Evolutionary conservation across 2,797 vertebrate species (phyloP).

Genomic region (Malurus leucopterus): DNA sequence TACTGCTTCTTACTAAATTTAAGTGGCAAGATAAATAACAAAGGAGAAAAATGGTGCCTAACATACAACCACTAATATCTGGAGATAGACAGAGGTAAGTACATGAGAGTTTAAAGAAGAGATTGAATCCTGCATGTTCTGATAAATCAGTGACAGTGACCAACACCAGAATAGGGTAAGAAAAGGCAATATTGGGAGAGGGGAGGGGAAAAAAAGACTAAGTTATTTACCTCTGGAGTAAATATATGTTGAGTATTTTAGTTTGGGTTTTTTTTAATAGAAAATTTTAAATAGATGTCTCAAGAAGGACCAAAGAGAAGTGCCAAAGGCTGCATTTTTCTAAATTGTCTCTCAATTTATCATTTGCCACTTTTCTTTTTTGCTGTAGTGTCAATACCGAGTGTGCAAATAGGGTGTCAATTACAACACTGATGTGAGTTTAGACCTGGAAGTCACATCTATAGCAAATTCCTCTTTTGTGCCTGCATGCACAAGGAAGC

Average conservation of each 20-base stretch:
- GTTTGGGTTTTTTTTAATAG: background rate
- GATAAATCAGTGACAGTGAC: background rate
- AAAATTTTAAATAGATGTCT: background rate
- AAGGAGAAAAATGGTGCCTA: background rate
- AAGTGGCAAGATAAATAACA: background rate
- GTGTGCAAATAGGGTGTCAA: background rate
- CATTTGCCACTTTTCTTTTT: background rate
- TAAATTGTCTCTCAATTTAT: background rate
- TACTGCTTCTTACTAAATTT: background rate
- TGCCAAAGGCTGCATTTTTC: background rate
- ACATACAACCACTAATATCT: background rate
- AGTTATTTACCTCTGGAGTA: background rate
- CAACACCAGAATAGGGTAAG: background rate
- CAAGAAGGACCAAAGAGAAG: background rate
- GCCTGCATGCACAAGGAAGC: background rate
- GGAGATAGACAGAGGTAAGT: background rate
- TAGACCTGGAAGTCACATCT: background rate
- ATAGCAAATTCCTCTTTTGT: background rate
- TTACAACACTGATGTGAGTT: background rate
- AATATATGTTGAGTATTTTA: background rate
- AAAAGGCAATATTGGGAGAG: background rate
- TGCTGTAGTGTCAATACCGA: background rate
- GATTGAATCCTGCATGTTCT: accelerated
- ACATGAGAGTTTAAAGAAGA: background rate
- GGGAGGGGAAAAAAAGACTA: accelerated